These are phyloP conservation scores for Bedellia somnulentella DNA, from an alignment of 2,888 invertebrate species.

Conservation along the genomic window DNA sequence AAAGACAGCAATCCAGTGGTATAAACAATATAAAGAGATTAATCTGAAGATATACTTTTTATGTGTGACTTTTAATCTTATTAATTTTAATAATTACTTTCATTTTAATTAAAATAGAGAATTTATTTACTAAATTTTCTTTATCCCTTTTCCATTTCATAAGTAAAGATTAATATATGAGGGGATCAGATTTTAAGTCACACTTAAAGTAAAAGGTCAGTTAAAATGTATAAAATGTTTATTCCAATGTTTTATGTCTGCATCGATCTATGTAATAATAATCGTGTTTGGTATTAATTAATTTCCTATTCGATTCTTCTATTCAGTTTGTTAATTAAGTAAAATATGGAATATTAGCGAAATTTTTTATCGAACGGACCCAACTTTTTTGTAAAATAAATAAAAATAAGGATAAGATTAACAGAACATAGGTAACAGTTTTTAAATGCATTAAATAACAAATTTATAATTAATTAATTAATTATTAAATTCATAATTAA, in stretches of 20 bases:
- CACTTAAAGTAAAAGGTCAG: slow-evolving; percentile 11
- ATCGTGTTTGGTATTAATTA: slow-evolving; percentile 13
- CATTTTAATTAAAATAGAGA: slow-evolving; percentile 3
- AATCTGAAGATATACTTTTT: no score
- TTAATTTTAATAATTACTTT: slow-evolving; percentile 18
- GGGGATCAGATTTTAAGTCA: slow-evolving; percentile 3
- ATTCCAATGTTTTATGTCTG: no score
- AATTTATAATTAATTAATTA: slow-evolving; percentile 24
- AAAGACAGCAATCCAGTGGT: no score
- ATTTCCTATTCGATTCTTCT: slow-evolving; percentile 13
- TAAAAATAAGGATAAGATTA: no score
- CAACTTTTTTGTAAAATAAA: slow-evolving; percentile 37
- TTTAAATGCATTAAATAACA: slow-evolving; percentile 30
- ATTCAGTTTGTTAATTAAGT: slow-evolving; percentile 10
- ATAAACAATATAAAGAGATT: no score
- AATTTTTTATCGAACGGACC: slow-evolving; percentile 30
- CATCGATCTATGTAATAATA: slow-evolving; percentile 16
- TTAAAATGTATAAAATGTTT: slow-evolving; percentile 39
- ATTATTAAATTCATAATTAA: slow-evolving; percentile 27
- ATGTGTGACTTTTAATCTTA: slow-evolving; percentile 22
- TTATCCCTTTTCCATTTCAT: slow-evolving; percentile 1
- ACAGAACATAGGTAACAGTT: no score
- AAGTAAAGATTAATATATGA: slow-evolving; percentile 1
- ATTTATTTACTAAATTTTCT: no score
- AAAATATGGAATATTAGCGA: slow-evolving; percentile 15